Conservation (phyloP, 2,888 invertebrate species). For the Lampropteryx suffumata region DNA sequence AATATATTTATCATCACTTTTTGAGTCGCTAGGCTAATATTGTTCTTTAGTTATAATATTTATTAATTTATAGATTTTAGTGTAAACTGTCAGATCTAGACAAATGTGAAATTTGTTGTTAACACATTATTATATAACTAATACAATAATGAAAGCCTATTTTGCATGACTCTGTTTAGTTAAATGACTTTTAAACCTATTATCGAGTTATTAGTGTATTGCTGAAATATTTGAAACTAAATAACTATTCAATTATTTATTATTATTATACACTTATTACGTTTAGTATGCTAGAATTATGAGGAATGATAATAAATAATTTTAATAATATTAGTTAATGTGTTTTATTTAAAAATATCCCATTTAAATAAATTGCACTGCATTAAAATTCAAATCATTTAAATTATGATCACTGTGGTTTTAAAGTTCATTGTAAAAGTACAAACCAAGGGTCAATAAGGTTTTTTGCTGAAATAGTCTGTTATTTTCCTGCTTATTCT, state of each 20-base stretch:
- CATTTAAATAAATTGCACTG: background rate
- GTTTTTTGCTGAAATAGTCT: conserved; percentile 68
- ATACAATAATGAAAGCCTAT: conserved; percentile 78
- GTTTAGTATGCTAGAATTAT: conserved; percentile 84
- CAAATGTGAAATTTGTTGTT: conserved; percentile 55
- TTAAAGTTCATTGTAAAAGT: too few relatives aligned
- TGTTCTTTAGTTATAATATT: conserved; percentile 52
- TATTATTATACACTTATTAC: conserved; percentile 84
- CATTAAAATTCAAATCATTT: too few relatives aligned
- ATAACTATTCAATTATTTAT: conserved; percentile 82
- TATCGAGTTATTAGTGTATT: conserved; percentile 76
- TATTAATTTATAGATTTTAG: conserved; percentile 48
- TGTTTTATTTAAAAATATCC: conserved; percentile 55
- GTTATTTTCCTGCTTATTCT: conserved; percentile 67
- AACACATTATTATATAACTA: conserved; percentile 66
- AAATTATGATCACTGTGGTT: too few relatives aligned
- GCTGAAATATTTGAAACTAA: conserved; percentile 81
- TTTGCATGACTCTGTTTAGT: conserved; percentile 74
- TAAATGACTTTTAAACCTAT: conserved; percentile 64
- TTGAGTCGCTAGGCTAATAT: conserved; percentile 64
- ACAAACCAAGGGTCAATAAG: conserved; percentile 39
- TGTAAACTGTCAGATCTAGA: conserved; percentile 39
- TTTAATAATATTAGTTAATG: conserved; percentile 80
- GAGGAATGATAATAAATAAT: conserved; percentile 84
- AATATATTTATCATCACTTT: conserved; percentile 69